These are phyloP conservation scores for Dynastes hyllus DNA, from an alignment of 2,888 invertebrate genomes.

Conservation along the genomic window DNA sequence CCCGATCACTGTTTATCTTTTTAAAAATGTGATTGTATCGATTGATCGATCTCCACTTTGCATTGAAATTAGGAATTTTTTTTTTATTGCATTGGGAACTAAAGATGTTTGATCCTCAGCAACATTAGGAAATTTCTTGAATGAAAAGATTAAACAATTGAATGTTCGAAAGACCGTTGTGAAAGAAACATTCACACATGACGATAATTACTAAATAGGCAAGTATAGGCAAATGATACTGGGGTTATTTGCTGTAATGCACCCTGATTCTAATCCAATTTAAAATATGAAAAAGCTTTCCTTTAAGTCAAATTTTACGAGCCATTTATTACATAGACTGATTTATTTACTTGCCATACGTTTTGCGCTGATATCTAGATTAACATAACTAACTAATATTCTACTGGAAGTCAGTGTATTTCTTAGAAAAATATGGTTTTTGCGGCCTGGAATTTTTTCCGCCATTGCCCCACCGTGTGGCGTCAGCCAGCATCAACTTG, in stretches of 20 bases:
- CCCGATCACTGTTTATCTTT: conserved; percentile 9
- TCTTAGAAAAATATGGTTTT: conserved; percentile 11
- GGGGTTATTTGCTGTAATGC: too few relatives aligned
- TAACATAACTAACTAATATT: conserved; percentile 16
- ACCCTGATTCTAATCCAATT: conserved; percentile 3
- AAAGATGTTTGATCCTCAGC: too few relatives aligned
- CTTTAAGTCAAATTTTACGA: too few relatives aligned
- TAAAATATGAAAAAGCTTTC: too few relatives aligned
- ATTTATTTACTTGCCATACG: background rate
- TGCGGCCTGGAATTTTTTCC: background rate
- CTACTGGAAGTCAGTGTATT: conserved; percentile 7
- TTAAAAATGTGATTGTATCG: background rate
- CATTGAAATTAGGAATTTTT: too few relatives aligned
- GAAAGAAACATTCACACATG: conserved; percentile 17
- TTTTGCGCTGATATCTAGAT: background rate
- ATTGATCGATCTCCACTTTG: background rate
- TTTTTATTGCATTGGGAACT: too few relatives aligned
- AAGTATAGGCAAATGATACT: conserved; percentile 22
- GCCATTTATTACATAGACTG: conserved; percentile 5
- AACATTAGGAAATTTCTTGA: background rate
- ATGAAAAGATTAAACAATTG: background rate
- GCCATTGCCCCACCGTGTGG: too few relatives aligned
- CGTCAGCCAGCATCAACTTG: too few relatives aligned
- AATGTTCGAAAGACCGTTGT: conserved; percentile 8
- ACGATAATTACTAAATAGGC: conserved; percentile 27